These are phyloP conservation scores for Amphiprion percula DNA, from an alignment of 2,113 vertebrate species.

Conservation along the genomic window DNA sequence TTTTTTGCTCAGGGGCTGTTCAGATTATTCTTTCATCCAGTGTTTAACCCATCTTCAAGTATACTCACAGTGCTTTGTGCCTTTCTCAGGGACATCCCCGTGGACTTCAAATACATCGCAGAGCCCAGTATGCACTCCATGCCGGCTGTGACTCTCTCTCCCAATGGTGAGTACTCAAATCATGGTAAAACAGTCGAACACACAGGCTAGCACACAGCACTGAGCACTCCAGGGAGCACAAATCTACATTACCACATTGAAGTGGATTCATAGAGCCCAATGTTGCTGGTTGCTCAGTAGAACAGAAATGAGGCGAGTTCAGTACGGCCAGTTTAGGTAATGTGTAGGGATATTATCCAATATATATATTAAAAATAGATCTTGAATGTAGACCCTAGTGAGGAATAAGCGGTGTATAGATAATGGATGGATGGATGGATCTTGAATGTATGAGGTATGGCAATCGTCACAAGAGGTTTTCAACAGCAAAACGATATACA, in stretches of 20 bases:
- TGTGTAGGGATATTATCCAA: not conserved
- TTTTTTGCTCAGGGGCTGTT: not conserved
- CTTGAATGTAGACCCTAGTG: too few relatives aligned
- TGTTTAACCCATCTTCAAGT: conserved; percentile 28
- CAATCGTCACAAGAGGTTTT: too few relatives aligned
- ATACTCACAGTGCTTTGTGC: conserved; percentile 45
- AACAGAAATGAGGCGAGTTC: not conserved
- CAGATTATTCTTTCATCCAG: conserved; percentile 8
- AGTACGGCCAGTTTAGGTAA: not conserved
- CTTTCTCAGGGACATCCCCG: conserved; percentile 96
- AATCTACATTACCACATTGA: conserved; percentile 31
- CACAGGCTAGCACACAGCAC: not conserved
- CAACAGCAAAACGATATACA: too few relatives aligned
- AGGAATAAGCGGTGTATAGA: too few relatives aligned
- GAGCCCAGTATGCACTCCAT: conserved; percentile 99
- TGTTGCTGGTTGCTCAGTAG: conserved; percentile 6
- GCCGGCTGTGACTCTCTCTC: conserved; percentile 98
- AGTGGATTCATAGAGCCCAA: not conserved
- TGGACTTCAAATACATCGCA: conserved; percentile 99
- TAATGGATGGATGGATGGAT: too few relatives aligned
- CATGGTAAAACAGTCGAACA: conserved; percentile 15
- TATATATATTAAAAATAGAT: not conserved
- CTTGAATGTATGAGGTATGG: too few relatives aligned
- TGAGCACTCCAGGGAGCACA: conserved; percentile 17
- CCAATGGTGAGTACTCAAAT: conserved; percentile 90